These are phyloP conservation scores for Alaudala cheleensis DNA, from an alignment of 2,113 vertebrate genomes.

Conservation along the genomic window DNA sequence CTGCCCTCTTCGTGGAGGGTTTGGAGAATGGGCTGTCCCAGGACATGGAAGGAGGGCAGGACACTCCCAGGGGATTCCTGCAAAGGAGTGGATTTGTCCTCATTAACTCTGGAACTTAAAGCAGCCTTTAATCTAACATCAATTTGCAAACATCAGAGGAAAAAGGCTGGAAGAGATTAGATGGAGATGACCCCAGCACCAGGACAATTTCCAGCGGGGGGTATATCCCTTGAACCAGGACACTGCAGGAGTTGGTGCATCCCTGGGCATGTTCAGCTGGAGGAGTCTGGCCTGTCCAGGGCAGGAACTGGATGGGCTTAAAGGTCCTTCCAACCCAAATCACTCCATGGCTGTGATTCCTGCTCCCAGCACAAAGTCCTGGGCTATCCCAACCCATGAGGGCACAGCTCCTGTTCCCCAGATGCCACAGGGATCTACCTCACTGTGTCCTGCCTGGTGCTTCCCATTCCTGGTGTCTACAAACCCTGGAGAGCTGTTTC, in stretches of 20 bases:
- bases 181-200: background rate
- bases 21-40: background rate
- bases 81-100: background rate
- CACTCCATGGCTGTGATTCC: background rate
- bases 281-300: background rate
- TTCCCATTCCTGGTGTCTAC: background rate
- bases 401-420: background rate
- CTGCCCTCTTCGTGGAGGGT: accelerated
- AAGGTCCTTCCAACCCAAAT: background rate
- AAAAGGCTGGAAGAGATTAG: background rate
- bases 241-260: background rate
- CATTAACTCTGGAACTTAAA: background rate
- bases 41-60: background rate
- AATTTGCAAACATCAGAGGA: background rate
- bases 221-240: background rate
- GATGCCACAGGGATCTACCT: too few species aligned
- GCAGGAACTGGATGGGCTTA: background rate
- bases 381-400: background rate
- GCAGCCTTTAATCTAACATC: background rate
- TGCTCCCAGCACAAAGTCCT: background rate
- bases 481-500: background rate
- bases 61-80: background rate
- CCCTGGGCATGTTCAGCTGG: background rate
- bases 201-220: accelerated
- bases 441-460: accelerated